phyloP scores from a whole-genome alignment of 2,888 invertebrate genomes.

The Sylvicola fuscatus region DNA sequence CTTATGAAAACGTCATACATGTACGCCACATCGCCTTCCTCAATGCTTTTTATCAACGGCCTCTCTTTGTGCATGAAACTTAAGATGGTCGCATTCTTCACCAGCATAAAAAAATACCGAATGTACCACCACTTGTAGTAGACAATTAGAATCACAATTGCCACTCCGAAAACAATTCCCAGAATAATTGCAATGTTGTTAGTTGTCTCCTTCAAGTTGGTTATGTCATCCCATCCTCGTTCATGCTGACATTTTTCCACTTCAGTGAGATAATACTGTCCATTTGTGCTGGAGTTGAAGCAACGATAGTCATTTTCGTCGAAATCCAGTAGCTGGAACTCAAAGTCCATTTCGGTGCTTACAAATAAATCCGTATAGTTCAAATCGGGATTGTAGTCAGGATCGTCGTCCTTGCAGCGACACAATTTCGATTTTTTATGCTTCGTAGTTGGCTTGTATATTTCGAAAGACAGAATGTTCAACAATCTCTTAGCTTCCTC shows the following conservation, averaged over 20 bases:
- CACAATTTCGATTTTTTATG: not conserved
- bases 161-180: slow-evolving; percentile 9
- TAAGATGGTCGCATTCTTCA: slow-evolving; percentile 34
- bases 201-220: slow-evolving; percentile 1
- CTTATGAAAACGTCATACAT: slow-evolving; percentile 49
- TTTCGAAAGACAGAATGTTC: not conserved
- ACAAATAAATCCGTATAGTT: not conserved
- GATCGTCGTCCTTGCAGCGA: not conserved
- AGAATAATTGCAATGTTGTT: slow-evolving; percentile 5
- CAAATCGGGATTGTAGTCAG: not conserved
- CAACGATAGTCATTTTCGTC: slow-evolving; percentile 20
- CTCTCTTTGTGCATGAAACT: slow-evolving; percentile 30
- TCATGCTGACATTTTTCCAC: slow-evolving; percentile 4
- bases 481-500: not conserved
- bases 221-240: not conserved
- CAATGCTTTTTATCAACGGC: slow-evolving; percentile 6
- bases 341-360: slow-evolving; percentile 6
- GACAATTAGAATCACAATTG: slow-evolving; percentile 14
- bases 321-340: slow-evolving; percentile 21
- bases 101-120: slow-evolving; percentile 33
- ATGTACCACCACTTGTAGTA: slow-evolving; percentile 33
- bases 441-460: not conserved
- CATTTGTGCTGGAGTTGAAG: slow-evolving; percentile 17
- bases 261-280: slow-evolving; percentile 5
- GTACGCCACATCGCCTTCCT: slow-evolving; percentile 14